Evolutionary conservation across 2,888 invertebrate species (phyloP).

Genomic region (Rhorus exstirpatorius): DNA sequence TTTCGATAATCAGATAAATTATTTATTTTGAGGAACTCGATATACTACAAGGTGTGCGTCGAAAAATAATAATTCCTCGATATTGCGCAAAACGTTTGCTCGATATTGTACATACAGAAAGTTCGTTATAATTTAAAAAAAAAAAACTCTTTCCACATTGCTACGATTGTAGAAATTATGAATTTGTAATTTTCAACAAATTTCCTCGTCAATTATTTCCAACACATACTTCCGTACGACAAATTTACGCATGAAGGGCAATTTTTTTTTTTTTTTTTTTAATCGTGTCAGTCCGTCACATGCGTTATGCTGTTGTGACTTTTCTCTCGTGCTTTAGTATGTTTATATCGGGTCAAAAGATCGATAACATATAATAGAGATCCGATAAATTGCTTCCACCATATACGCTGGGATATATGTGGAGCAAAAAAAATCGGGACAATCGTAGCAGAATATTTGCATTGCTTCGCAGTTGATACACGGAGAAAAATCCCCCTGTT

Average conservation of each 20-base stretch:
- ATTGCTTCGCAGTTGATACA: slow-evolving; percentile 21
- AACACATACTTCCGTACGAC: neutral
- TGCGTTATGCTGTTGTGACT: neutral
- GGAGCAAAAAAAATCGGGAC: slow-evolving; percentile 3
- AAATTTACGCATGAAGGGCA: neutral
- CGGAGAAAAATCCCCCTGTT: too few relatives aligned
- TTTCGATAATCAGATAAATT: too few relatives aligned
- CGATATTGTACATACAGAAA: too few relatives aligned
- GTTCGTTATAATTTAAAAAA: too few relatives aligned
- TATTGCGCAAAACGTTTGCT: too few relatives aligned
- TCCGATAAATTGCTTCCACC: slow-evolving; percentile 7
- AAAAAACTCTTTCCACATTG: too few relatives aligned
- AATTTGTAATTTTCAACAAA: neutral
- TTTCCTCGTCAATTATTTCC: neutral
- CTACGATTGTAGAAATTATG: too few relatives aligned
- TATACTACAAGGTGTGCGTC: too few relatives aligned
- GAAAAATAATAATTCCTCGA: too few relatives aligned
- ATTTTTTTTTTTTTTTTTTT: neutral
- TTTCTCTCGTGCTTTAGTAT: neutral
- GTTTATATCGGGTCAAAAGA: slow-evolving; percentile 10
- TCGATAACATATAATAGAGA: slow-evolving; percentile 43
- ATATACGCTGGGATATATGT: slow-evolving; percentile 1
- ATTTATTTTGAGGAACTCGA: too few relatives aligned
- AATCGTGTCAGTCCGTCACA: slow-evolving; percentile 15
- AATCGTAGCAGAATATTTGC: slow-evolving; percentile 15